Evolutionary conservation across 2,888 invertebrate species (phyloP).

Genomic region (Megastigmus dorsalis): DNA sequence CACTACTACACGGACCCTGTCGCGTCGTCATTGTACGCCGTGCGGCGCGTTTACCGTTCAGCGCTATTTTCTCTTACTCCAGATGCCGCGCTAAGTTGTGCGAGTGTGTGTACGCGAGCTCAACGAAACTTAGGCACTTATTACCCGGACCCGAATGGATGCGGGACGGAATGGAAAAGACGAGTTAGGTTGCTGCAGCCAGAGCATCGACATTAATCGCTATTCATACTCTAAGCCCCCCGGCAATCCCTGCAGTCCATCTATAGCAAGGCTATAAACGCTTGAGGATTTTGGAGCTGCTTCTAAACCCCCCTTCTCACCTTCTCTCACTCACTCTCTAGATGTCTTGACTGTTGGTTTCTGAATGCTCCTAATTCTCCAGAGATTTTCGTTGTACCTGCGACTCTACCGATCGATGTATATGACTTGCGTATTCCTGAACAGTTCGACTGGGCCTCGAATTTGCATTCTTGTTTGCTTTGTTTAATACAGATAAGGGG

Average conservation of each 20-base stretch:
- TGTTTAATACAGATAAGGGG: too few species aligned
- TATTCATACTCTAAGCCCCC: constrained; percentile 31
- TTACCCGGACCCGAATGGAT: background rate
- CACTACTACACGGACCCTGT: too few species aligned
- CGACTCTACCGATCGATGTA: too few species aligned
- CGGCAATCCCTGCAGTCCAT: background rate
- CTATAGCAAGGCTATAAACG: constrained; percentile 55
- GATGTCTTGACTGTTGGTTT: too few species aligned
- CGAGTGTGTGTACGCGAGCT: background rate
- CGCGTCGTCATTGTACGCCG: too few species aligned
- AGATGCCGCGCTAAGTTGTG: background rate
- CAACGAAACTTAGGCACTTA: constrained; percentile 39
- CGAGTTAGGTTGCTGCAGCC: background rate
- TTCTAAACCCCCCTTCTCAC: too few species aligned
- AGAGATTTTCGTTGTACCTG: too few species aligned
- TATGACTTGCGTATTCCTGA: too few species aligned
- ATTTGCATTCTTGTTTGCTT: too few species aligned
- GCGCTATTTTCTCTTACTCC: constrained; percentile 16
- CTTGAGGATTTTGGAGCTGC: constrained; percentile 54
- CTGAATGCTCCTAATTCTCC: too few species aligned
- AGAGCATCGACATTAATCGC: constrained; percentile 43
- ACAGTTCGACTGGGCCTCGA: too few species aligned
- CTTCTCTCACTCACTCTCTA: too few species aligned
- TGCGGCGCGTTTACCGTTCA: background rate
- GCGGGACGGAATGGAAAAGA: background rate